Evolutionary conservation across 2,113 vertebrate species (phyloP), one percentile per base, ranked within the genome.

Genomic region (Gnathonemus longibarbis): DNA sequence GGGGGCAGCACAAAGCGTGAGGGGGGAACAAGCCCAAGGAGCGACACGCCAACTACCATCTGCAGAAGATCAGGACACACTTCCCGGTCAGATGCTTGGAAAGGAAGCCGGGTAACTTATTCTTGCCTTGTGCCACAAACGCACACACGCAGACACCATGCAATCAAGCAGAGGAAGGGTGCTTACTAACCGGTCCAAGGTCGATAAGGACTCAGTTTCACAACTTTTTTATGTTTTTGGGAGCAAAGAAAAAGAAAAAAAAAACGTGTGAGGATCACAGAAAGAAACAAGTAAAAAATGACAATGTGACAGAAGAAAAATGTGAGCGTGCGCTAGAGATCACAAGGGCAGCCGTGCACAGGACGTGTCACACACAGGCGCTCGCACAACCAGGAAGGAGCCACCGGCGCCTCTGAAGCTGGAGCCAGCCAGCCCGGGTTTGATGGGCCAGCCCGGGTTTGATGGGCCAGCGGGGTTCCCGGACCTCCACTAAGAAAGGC

Each of bases 191-290:
- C 98, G 97, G 97, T 99, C 98, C 97, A 99, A 96, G 95, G 97
- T 98, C 95, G 97, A 99, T 97, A 99, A 96, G 97, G 98, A 98
- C 97, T 99, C 98, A 98, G 97, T 98, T 97, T 99, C 98, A 97
- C 97, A 98, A 99, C 98, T 99, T 99, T 96, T 95, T 94, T 91
- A 94, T 93, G 92, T 92, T 93, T 94, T 94, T 90, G 95, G 95
- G 94, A 95, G 95, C 95, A 96, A 96, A 96, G 95, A 95, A 96
- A 96, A 95, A 96, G 94, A 52, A 13, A 74, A 80, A 77, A 80
- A 94, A 92, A 92, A 95, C 91, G 94, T 94, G 95, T 96, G 97
- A 97, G 97, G 96, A 95, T 97, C 97, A 98, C 97, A 97, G 96
- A 97, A 98, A 98, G 95, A 95, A 95, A 96, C 96, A 96, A 96